Evolutionary conservation across 2,113 vertebrate genomes (phyloP), one percentile per base, ranked within the genome.

Genomic region (Podarcis raffonei): DNA sequence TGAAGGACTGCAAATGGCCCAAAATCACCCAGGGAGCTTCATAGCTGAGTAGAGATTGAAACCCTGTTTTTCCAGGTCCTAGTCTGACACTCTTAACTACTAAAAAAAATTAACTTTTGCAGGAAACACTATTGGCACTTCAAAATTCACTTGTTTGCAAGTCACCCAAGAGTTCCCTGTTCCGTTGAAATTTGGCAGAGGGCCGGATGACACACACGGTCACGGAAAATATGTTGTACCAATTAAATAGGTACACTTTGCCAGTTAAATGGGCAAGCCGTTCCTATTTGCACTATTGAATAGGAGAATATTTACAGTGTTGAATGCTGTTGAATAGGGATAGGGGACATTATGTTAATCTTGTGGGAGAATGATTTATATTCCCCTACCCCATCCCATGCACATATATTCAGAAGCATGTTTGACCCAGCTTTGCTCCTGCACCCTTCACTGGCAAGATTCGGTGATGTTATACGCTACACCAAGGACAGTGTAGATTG

Each of bases 41-140:
- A 53, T 53, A 53, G 11, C 9, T 53, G 11, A 53, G 48, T 53
- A 53, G 48, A 53, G 48, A 53, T 53, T 12, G 11, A 1, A 53
- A 12, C 48, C 48, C 48, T 53, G 11, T 2, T 53, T 53, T 53
- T 53, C 48, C 9, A 53, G 2, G 48, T 53, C 48, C 48, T 53
- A 53, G 48, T 53, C 48, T 53, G 48, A 53, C 48, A 53, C 11
- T 12, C 11, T 48, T 53, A 53, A 53, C 9, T 53, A 53, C 48
- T 48, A 53, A 53, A 48, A 48, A 48, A 48, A 48, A 53, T 3
- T 95, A 92, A 94, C 0, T 13, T 87, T 94, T 92, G 92, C 82
- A 81, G 91, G 93, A 92, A 94, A 81, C 20, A 81, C 79, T 93
- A 91, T 94, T 94, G 83, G 77, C 91, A 90, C 88, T 87, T 94